These are phyloP conservation scores for Teleiodes luculella DNA, from an alignment of 2,888 invertebrate genomes.

Conservation along the genomic window DNA sequence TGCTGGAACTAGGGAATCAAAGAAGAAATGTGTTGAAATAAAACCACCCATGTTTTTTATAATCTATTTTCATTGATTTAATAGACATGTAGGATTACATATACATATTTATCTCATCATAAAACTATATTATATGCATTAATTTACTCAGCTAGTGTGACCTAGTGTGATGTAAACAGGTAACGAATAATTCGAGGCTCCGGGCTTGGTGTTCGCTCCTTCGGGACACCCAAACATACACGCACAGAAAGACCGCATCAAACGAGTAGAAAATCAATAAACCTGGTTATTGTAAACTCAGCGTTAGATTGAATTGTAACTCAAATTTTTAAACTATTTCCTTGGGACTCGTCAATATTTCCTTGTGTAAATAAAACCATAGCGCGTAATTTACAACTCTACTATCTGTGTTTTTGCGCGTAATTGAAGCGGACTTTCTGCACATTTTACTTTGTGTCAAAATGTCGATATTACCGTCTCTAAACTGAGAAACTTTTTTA, in stretches of 20 bases:
- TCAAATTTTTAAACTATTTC: no score
- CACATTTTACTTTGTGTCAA: not conserved
- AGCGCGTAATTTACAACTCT: no score
- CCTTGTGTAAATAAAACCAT: not conserved
- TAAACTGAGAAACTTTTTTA: not conserved
- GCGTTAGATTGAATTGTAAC: no score
- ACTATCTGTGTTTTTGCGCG: no score
- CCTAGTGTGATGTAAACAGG: conserved; percentile 73
- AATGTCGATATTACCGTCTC: not conserved
- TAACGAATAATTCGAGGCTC: conserved; percentile 48
- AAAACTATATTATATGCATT: conserved; percentile 76
- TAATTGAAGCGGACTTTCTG: no score
- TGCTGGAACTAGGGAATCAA: no score
- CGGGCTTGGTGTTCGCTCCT: not conserved
- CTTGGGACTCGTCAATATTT: no score
- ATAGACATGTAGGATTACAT: conserved; percentile 79
- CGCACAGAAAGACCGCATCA: not conserved
- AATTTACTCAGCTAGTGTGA: conserved; percentile 72
- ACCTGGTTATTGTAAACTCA: no score
- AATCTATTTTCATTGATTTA: conserved; percentile 77
- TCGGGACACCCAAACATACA: no score
- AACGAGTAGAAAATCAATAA: no score
- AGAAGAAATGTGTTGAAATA: conserved; percentile 34
- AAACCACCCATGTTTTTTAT: conserved; percentile 42
- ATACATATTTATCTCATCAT: conserved; percentile 76